Conservation (phyloP, 2,797 vertebrate species). For the Tapera naevia region DNA sequence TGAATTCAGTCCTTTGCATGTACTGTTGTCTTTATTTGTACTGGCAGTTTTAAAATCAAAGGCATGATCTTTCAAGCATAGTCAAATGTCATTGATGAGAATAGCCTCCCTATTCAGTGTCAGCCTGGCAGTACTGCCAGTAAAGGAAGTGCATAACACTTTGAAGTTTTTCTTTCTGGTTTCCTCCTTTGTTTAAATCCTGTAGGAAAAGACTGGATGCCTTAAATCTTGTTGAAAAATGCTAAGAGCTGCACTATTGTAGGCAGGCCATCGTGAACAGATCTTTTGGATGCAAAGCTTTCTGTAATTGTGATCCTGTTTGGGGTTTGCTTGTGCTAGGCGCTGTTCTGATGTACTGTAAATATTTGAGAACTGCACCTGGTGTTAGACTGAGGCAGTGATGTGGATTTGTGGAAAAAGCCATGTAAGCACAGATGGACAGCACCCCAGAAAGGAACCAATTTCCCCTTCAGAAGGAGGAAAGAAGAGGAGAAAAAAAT, state of each 20-base stretch:
- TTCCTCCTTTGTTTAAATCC: constrained; percentile 16
- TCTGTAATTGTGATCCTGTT: neutral
- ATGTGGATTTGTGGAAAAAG: neutral
- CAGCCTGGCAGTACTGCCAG: neutral
- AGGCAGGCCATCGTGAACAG: neutral
- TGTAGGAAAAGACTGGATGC: neutral
- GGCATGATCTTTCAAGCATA: neutral
- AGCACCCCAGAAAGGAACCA: neutral
- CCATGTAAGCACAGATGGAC: neutral
- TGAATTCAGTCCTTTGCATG: neutral
- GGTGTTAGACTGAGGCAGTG: neutral
- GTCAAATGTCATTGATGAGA: neutral
- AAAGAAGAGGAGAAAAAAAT: neutral
- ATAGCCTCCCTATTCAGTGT: neutral
- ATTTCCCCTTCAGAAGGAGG: neutral
- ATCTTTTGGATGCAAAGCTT: neutral
- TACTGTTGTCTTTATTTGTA: neutral
- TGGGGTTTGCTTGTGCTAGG: neutral
- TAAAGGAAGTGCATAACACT: constrained; percentile 35
- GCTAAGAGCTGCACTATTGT: neutral
- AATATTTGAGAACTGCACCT: neutral
- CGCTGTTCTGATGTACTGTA: neutral
- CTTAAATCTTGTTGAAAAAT: constrained; percentile 11
- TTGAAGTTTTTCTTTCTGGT: constrained; percentile 43
- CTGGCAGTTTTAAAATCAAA: neutral